phyloP scores from a whole-genome alignment of 2,888 invertebrate genomes.

The Limenitis camilla region DNA sequence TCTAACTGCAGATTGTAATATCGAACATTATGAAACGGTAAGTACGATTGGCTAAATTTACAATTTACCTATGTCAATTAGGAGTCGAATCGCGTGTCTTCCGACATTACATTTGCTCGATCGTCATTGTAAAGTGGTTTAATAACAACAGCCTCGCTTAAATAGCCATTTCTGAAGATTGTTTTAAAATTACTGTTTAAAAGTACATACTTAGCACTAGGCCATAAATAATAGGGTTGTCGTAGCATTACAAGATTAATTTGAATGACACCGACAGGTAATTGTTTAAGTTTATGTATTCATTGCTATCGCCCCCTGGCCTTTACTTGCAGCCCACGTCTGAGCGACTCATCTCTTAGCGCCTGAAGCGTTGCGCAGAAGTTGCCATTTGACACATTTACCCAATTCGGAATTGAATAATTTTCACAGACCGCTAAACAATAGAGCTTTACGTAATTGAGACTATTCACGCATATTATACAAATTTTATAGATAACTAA shows the following conservation, averaged over 20 bases:
- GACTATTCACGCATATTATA: neutral
- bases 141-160: conserved; percentile 4
- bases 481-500: neutral
- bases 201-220: conserved; percentile 9
- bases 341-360: conserved; percentile 27
- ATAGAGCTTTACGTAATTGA: conserved; percentile 30
- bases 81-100: conserved; percentile 16
- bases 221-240: conserved; percentile 23
- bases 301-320: conserved; percentile 59
- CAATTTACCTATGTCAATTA: conserved; percentile 16
- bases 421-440: conserved; percentile 55
- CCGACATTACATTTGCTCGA: conserved; percentile 4
- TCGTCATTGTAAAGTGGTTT: conserved; percentile 2
- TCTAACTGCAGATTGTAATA: conserved; percentile 39
- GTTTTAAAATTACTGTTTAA: conserved; percentile 23
- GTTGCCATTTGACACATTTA: conserved; percentile 54
- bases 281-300: conserved; percentile 48
- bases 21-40: conserved; percentile 39
- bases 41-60: conserved; percentile 6
- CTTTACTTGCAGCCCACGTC: conserved; percentile 61
- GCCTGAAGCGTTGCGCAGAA: conserved; percentile 52
- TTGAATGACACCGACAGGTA: conserved; percentile 41
- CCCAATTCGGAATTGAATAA: conserved; percentile 57
- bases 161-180: conserved; percentile 12
- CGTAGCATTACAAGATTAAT: conserved; percentile 23